Evolutionary conservation across 2,888 invertebrate species (phyloP), one percentile per base, ranked within the genome.

Genomic region (Caenorhabditis wallacei): DNA sequence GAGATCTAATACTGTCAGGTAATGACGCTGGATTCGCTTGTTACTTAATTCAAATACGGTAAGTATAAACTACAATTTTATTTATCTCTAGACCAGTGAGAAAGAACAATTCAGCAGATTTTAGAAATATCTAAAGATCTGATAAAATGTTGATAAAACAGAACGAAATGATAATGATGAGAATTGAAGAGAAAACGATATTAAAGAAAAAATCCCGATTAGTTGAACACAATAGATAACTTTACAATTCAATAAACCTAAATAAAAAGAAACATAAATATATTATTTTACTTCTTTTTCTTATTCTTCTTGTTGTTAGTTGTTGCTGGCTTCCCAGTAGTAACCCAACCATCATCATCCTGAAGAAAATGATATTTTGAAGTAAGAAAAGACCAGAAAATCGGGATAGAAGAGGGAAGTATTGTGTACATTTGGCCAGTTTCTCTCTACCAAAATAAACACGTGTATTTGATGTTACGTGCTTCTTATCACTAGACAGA

Each of bases 1-100:
- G 24, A 64, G 63, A 40, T 83, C 83, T 83, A 83, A 83, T 83
- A 83, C 83, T 83, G 83, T 83, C 83, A 83, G 83, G 83, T 83
- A 83, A 83, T 83, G 83, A 83, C 79, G 83, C 83, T 83, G 80
- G 71, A 76, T 64, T 35, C 13, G 40, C 22, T 22, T 13, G 66
- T 66, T 53, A 40, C 51, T 51, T 37, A 20, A 7, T 48, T 48
- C 4, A 18, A 48, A 48, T 11, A 48, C 18, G 63, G 56, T 57
- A 64, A 66, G 53, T 48, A 3, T 18, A 18, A 18, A 48, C 46
- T 48, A 48, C 46, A 48, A 48, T n/a, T 63, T 66, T 35, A 37
- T 66, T n/a, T 68, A 68, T 59, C 63, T 56, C 54, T 54, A 16
- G 43, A 75, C 51, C 66, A 53, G 53, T 74, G 54, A 48, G 18